Conservation (phyloP, 2,113 vertebrate genomes). For the Bos taurus region ARS-UCD2.0 NC_037339.1:1816501-1817000, state of each 20-base stretch:
- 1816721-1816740: not conserved
- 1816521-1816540: not conserved
- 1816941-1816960: not conserved
- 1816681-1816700: not conserved
- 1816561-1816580: not conserved
- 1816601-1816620: not conserved
- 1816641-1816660: not conserved
- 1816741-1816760: not conserved
- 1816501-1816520: not conserved
- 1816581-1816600: not conserved
- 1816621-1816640: not conserved
- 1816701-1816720: rapidly evolving
- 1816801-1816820: not conserved
- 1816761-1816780: not conserved
- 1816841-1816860: not conserved
- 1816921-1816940: not conserved
- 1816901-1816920: not conserved
- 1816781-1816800: not conserved
- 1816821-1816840: not conserved
- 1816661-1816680: not conserved
- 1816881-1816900: not conserved
- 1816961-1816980: not conserved
- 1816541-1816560: not conserved
- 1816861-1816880: not conserved
- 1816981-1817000: not conserved